Percentiles rank a stretch among this genome's conserved stretches.
Conservation (phyloP, 2,888 invertebrate species). For the Eupithecia tripunctaria region DNA sequence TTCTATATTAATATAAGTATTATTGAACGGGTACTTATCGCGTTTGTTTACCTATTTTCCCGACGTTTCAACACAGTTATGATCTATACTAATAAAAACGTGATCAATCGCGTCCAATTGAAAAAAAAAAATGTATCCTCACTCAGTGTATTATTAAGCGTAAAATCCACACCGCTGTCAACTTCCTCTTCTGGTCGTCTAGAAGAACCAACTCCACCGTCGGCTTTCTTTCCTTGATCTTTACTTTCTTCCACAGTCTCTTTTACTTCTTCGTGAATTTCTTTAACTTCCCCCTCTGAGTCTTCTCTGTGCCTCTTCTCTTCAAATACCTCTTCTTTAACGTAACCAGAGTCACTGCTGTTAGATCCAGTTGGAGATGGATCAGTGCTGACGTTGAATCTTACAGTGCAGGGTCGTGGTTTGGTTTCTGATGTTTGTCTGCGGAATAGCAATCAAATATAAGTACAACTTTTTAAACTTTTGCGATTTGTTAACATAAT, state of each 20-base stretch:
- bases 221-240: background rate
- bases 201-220: background rate
- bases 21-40: too few relatives aligned
- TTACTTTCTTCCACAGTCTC: conserved; percentile 19
- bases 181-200: conserved; percentile 20
- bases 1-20: too few relatives aligned
- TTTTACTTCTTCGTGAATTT: background rate
- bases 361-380: conserved; percentile 66
- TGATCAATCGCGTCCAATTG: too few relatives aligned
- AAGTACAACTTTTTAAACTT: too few relatives aligned
- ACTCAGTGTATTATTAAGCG: conserved; percentile 10
- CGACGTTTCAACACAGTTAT: too few relatives aligned
- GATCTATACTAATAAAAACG: too few relatives aligned
- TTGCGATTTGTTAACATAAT: too few relatives aligned
- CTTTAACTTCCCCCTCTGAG: conserved; percentile 12
- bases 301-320: conserved; percentile 19
- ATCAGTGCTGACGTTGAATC: conserved; percentile 60
- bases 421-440: conserved; percentile 61
- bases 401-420: conserved; percentile 57
- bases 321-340: conserved; percentile 43
- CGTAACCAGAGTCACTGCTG: conserved; percentile 65
- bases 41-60: too few relatives aligned
- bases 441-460: conserved; percentile 17
- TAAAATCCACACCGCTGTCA: conserved; percentile 15
- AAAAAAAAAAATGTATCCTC: conserved; percentile 2